phyloP scores from a whole-genome alignment of 2,113 vertebrate species.

The Rissa tridactyla region DNA sequence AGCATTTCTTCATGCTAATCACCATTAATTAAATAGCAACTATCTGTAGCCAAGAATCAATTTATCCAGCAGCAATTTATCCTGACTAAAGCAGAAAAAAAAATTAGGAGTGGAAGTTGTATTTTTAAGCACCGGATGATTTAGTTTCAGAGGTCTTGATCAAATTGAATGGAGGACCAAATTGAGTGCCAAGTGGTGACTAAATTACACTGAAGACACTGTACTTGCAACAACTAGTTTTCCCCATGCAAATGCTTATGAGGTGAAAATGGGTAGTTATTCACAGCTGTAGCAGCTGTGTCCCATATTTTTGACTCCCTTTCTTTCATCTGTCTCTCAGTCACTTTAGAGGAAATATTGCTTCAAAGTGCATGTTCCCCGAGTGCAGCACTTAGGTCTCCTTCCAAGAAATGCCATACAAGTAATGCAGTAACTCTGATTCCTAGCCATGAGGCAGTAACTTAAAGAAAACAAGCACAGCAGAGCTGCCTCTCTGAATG shows the following conservation, averaged over 20 bases:
- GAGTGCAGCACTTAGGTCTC: background rate
- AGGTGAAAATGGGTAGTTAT: conserved; percentile 16
- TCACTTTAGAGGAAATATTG: background rate
- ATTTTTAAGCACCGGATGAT: conserved; percentile 36
- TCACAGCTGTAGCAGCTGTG: conserved; percentile 32
- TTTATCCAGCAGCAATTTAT: conserved; percentile 22
- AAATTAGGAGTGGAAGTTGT: background rate
- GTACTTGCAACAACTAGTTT: conserved; percentile 5
- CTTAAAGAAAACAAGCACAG: background rate
- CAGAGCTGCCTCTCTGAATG: background rate
- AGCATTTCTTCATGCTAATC: conserved; percentile 7
- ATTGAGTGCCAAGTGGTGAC: conserved; percentile 50
- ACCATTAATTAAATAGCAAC: conserved; percentile 28
- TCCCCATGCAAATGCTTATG: conserved; percentile 7
- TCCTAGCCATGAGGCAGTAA: background rate
- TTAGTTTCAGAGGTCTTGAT: conserved; percentile 50
- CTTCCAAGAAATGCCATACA: background rate
- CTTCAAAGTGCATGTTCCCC: background rate
- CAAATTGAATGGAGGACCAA: conserved; percentile 52
- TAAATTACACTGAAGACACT: conserved; percentile 22
- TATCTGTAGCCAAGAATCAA: conserved; percentile 25
- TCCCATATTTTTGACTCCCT: conserved; percentile 10
- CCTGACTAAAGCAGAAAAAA: conserved; percentile 21
- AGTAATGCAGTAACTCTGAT: background rate
- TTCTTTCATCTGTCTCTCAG: background rate